phyloP scores from a whole-genome alignment of 2,888 invertebrate genomes.

The Ashinkailepas kermadecensis region DNA sequence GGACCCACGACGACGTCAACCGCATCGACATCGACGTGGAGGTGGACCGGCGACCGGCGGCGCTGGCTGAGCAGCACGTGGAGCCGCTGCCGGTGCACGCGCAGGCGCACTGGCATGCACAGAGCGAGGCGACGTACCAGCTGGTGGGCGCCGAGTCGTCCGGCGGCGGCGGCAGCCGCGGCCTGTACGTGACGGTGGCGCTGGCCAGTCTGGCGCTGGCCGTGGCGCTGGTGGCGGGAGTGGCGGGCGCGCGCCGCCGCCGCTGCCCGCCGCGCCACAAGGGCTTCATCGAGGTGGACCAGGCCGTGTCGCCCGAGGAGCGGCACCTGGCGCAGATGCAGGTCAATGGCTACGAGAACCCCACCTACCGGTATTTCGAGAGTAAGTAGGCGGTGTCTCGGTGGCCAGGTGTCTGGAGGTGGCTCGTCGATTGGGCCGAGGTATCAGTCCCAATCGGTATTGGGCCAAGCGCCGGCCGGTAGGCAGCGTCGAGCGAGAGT shows the following conservation, averaged over 20 bases:
- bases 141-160: conserved; percentile 51
- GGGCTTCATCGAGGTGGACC: conserved; percentile 93
- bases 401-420: too few relatives aligned
- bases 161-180: conserved; percentile 39
- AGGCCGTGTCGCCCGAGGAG: conserved; percentile 93
- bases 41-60: conserved; percentile 40
- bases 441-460: too few relatives aligned
- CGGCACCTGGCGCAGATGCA: conserved; percentile 99
- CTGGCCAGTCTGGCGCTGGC: conserved; percentile 75
- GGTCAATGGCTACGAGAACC: conserved; percentile 99
- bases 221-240: conserved; percentile 68
- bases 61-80: conserved; percentile 80
- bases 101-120: neutral
- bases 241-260: conserved; percentile 67
- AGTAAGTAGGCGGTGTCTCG: conserved; percentile 39
- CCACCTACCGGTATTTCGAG: conserved; percentile 99
- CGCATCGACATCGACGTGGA: conserved; percentile 22
- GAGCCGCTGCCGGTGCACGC: conserved; percentile 73
- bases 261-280: conserved; percentile 58
- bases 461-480: too few relatives aligned
- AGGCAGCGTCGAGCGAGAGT: too few relatives aligned
- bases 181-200: conserved; percentile 84
- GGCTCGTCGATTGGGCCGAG: too few relatives aligned
- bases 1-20: neutral
- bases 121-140: neutral